phyloP scores from a whole-genome alignment of 2,888 invertebrate genomes.

The Amblyteles armatorius region DNA sequence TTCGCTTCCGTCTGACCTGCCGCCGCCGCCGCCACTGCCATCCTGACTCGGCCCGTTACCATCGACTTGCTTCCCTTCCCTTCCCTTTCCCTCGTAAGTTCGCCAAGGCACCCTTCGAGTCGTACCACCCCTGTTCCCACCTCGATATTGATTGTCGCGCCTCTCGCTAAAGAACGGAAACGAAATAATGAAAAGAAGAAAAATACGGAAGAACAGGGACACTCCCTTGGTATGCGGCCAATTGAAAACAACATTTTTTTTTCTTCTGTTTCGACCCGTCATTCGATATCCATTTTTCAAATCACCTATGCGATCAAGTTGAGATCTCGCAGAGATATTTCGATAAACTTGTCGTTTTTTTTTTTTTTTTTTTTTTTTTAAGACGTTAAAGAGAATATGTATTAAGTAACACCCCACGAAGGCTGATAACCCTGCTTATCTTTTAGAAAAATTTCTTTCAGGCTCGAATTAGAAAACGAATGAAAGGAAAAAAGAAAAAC shows the following conservation, averaged over 20 bases:
- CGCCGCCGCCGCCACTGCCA: constrained; percentile 57
- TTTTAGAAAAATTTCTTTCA: background rate
- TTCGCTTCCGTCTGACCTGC: constrained; percentile 68
- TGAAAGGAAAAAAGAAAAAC: background rate
- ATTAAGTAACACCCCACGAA: too few relatives aligned
- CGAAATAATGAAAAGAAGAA: constrained; percentile 57
- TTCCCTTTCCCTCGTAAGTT: constrained; percentile 44
- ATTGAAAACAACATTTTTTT: constrained; percentile 55
- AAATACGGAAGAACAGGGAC: constrained; percentile 56
- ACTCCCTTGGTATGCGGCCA: constrained; percentile 19
- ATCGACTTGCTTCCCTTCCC: constrained; percentile 43
- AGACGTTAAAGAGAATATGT: too few relatives aligned
- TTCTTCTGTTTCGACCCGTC: background rate
- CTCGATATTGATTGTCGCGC: constrained; percentile 81
- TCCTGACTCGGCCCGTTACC: constrained; percentile 50
- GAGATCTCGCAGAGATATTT: background rate
- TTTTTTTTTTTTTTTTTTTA: too few relatives aligned
- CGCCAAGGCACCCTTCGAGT: constrained; percentile 63
- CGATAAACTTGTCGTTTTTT: too few relatives aligned
- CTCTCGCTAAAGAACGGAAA: constrained; percentile 71
- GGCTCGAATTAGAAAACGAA: background rate
- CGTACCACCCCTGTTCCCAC: constrained; percentile 64
- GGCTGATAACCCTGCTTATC: background rate
- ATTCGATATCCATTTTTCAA: constrained; percentile 5
- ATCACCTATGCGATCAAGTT: background rate